A percentile compares a stretch with the other conserved stretches of the same genome.
These are phyloP conservation scores for Porites divaricata DNA, from an alignment of 92 coral and sea anemone genomes.

Conservation along the genomic window DNA sequence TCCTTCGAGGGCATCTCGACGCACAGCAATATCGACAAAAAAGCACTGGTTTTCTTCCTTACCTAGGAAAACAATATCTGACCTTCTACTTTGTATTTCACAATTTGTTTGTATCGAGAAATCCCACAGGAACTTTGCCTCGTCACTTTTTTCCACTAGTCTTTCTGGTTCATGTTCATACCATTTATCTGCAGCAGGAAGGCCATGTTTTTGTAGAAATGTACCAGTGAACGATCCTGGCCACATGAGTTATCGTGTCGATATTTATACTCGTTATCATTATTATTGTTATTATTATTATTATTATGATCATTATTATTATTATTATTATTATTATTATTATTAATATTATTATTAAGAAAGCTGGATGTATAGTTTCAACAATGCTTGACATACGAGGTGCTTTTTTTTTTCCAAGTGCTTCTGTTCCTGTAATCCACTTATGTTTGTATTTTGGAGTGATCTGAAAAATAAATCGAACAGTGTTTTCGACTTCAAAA, in stretches of 20 bases:
- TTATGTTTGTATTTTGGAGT: not conserved
- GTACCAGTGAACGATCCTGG: not conserved
- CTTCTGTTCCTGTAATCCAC: slow-evolving; percentile 28
- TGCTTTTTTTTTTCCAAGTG: not conserved
- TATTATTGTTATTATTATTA: no score
- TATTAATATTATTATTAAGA: no score
- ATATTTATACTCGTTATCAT: not conserved
- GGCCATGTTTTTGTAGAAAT: not conserved
- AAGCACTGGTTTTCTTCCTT: no score
- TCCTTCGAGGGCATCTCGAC: not conserved
- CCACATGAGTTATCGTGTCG: not conserved
- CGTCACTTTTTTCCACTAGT: no score
- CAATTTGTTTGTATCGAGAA: not conserved
- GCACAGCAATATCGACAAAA: no score
- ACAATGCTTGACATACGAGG: slow-evolving; percentile 5
- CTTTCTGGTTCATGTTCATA: no score
- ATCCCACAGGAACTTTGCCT: not conserved
- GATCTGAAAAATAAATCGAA: not conserved
- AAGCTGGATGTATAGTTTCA: no score
- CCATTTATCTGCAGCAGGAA: not conserved
- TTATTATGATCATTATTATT: no score
- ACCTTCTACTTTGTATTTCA: not conserved
- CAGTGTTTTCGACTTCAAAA: no score
- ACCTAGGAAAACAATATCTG: no score
- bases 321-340: no score